These are phyloP conservation scores for Linurgus olivaceus DNA, from an alignment of 2,797 vertebrate genomes.

Conservation along the genomic window DNA sequence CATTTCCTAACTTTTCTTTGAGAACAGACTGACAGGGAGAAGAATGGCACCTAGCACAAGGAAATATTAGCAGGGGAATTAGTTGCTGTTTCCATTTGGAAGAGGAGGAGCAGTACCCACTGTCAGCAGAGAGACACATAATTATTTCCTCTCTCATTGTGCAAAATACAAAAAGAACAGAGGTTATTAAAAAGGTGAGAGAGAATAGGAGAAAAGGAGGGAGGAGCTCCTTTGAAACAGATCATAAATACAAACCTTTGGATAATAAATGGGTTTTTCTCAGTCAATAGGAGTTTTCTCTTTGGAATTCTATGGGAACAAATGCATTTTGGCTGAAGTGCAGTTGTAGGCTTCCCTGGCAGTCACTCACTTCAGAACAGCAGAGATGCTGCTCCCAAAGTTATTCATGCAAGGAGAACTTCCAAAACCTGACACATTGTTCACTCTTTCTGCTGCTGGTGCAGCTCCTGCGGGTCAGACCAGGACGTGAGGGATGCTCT, in stretches of 20 bases:
- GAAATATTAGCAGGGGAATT: not conserved
- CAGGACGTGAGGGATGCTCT: not conserved
- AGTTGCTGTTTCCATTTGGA: not conserved
- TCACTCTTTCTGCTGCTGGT: not conserved
- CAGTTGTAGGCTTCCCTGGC: not conserved
- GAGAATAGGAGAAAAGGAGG: not conserved
- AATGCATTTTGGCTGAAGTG: not conserved
- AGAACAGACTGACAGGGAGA: not conserved
- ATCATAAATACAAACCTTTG: not conserved
- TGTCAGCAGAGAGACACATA: not conserved
- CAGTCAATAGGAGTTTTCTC: not conserved
- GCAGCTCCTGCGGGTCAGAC: not conserved
- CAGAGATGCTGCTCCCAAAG: not conserved
- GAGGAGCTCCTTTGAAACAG: not conserved
- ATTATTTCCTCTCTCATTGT: not conserved
- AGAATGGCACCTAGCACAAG: not conserved
- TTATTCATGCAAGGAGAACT: not conserved
- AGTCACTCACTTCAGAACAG: not conserved
- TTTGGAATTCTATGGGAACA: not conserved
- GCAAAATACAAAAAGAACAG: not conserved
- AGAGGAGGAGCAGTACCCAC: not conserved
- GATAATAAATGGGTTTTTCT: not conserved
- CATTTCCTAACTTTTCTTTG: not conserved
- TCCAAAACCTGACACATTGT: not conserved
- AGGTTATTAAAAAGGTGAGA: not conserved